Evolutionary conservation across 2,888 invertebrate genomes (phyloP).

Genomic region (Acrocera orbiculus): DNA sequence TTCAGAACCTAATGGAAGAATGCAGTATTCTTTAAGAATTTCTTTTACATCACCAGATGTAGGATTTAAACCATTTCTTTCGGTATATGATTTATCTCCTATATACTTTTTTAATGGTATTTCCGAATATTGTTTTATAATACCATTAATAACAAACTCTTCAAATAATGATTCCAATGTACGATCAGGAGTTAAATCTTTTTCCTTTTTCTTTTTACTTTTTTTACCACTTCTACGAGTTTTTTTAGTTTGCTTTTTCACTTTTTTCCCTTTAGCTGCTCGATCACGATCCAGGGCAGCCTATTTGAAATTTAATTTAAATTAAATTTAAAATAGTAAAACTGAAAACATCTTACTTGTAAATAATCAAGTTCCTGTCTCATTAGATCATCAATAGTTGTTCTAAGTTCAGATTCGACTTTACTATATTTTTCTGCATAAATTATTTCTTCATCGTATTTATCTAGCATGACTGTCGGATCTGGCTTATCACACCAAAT

Average conservation of each 20-base stretch:
- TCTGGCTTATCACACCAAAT: slow-evolving; percentile 73
- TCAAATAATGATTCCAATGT: slow-evolving; percentile 81
- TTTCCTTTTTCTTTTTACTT: slow-evolving; percentile 83
- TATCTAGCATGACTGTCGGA: slow-evolving; percentile 50
- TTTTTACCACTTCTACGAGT: slow-evolving; percentile 68
- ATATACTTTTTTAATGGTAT: slow-evolving; percentile 49
- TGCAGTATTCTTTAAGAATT: slow-evolving; percentile 71
- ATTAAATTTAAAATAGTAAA: neutral
- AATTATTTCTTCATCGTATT: slow-evolving; percentile 66
- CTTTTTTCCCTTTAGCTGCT: slow-evolving; percentile 55
- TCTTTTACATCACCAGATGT: slow-evolving; percentile 66
- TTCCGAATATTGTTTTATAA: slow-evolving; percentile 62
- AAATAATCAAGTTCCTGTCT: slow-evolving; percentile 48
- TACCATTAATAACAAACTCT: slow-evolving; percentile 78
- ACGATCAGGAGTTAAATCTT: slow-evolving; percentile 83
- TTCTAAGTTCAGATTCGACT: slow-evolving; percentile 66
- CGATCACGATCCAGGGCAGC: slow-evolving; percentile 55
- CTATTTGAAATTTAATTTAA: slow-evolving; percentile 22
- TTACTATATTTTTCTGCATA: slow-evolving; percentile 64
- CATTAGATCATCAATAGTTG: slow-evolving; percentile 64
- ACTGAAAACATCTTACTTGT: slow-evolving; percentile 28
- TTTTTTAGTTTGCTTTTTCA: slow-evolving; percentile 61
- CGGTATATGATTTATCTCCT: slow-evolving; percentile 57
- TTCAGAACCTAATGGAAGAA: slow-evolving; percentile 66
- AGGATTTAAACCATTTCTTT: slow-evolving; percentile 34